Base-by-base conservation (phyloP, 2,113 vertebrate species). In the Otis tarda region DNA sequence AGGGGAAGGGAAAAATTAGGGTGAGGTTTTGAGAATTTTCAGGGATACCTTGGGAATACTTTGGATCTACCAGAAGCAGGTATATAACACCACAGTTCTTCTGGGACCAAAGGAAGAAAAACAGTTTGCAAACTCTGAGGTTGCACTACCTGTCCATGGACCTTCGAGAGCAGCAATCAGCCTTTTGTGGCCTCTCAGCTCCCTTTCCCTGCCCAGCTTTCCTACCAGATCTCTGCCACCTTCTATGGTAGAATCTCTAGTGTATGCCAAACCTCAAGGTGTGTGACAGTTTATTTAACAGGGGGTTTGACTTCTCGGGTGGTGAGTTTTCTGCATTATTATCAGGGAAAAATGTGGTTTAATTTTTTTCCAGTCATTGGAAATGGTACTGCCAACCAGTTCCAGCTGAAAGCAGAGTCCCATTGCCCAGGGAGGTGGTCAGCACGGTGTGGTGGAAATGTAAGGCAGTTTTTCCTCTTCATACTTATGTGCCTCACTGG, bases 211-310 rank as follows among this genome's bases (percentile, higher is more conserved):
- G 41, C 47, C 75, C 5, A 11, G 28, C 45, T 93, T 77, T 90
- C 76, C 80, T 76, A 68, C 65, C 75, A 50, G 41, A 47, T 84
- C 55, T 52, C 55, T 92, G 53, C 31, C 84, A 63, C 35, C 80
- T 90, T 77, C 73, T 25, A 3, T 31, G 49, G 57, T 50, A 33
- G 28, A 89, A 31, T 11, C 56, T 63, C 59, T 56, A 31, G 10
- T 52, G 90, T 23, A 24, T 79, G 90, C 94, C 93, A 95, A 89
- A 83, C 63, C 50, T 92, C 69, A 87, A 77, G 56, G 61, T 95
- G 52, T 94, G 80, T 68, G 89, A 75, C 49, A 94, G 64, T 78
- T 74, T 35, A 68, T 76, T 83, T 83, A 63, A 83, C 69, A 92
- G 73, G 63, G 35, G 52, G 16, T 9, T 78, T 86, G 67, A 75